Evolutionary conservation across 2,888 invertebrate genomes (phyloP), one percentile per base, ranked within the genome.

Genomic region (Habrosyne pyritoides): DNA sequence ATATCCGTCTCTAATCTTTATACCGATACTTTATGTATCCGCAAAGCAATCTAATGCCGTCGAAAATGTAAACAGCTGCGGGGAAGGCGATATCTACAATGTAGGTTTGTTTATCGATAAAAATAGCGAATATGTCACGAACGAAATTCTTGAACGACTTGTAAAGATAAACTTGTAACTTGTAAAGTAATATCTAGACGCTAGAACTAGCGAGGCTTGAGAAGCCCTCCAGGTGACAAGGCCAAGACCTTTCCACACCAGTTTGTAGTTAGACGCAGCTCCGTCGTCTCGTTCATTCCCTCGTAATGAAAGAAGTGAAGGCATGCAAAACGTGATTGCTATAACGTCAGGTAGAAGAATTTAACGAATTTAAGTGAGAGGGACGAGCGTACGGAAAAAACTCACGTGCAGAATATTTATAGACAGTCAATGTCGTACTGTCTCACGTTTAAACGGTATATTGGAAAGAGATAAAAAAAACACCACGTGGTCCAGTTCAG

Each of bases 221-320:
- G 80, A 80, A 80, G 64, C 81, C 81, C 68, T 73, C 55, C 71
- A 77, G 66, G 65, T 66, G 67, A 53, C 77, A 80, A 80, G 79
- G 80, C 69, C 79, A 80, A 79, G 79, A 75, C 56, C 70, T 63
- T 67, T 65, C 56, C 53, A 61, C 56, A 22, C 56, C 53, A 55
- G 52, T 50, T 59, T 53, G 67, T 52, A 36, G 30, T 54, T 28
- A 58, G 46, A 14, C 47, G 48, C 53, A 56, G 53, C 57, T 55
- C 18, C 8, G 42, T 8, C n/a, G 18, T 42, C 42, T 42, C 42
- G 7, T 18, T 42, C 42, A 42, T 18, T 42, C 42, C 7, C 42
- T 42, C 8, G n/a, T 33, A 54, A 52, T n/a, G 10, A 55, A 51
- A 36, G 55, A 61, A 54, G 57, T 54, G 54, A 26, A 48, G 56